Evolutionary conservation across 1,140 invertebrate species (phyloP), one percentile per base, ranked within the genome.

Genomic region (Hycleus cichorii): DNA sequence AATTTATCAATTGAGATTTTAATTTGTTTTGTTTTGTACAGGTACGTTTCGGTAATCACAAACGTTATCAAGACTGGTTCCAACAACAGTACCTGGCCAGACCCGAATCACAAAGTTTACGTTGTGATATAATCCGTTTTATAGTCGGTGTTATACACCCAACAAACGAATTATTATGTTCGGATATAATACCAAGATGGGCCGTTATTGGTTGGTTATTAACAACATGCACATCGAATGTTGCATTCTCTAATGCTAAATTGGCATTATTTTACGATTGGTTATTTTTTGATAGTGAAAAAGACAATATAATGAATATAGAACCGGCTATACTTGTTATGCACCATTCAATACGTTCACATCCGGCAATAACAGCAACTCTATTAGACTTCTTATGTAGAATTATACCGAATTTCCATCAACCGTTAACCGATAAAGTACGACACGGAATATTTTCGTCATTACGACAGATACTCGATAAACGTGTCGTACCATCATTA

Each of bases 251-350:
- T 45, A 97, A 96, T 82, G 93, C 93, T 12, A 98, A 98, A 78
- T 75, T 98, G 42, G 93, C 95, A 6, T 76, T 98, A 8, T 98
- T 98, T 75, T 98, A 96, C 75, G 95, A 98, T 77, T 98, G 95
- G 95, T 77, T 97, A 4, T 93, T 97, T 73, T 98, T 93, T 76
- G 94, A 98, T 71, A 84, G 90, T 27, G 88, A 92, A 51, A 93
- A 92, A 75, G 95, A 98, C 75, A 98, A 95, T 72, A 98, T 98
- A 60, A 98, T 98, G 95, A 97, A 97, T 74, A 96, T 98, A 68
- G 95, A 98, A 76, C 95, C 95, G n/a, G 95, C 93, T 7, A 97
- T 98, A 72, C 80, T 98, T 56, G 93, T 98, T 0, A 98, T 98
- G 94, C 91, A 94, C 74, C 91, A 97, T 80, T 97, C 93, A 39